phyloP scores from a whole-genome alignment of 2,797 vertebrate species.

The Heteromormyrus szaboi region DNA sequence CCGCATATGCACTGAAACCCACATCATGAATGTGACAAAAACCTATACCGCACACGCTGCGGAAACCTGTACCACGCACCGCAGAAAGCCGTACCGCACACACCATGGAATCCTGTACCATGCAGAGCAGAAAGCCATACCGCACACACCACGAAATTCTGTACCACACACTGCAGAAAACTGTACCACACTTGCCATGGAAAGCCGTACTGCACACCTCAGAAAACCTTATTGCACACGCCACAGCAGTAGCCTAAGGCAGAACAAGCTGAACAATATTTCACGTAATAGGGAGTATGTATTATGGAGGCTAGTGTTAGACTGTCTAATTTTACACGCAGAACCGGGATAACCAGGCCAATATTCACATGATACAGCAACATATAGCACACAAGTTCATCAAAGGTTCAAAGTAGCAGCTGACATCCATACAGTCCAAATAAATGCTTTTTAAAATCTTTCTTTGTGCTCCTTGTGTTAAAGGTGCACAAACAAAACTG shows the following conservation, averaged over 20 bases:
- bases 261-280: not conserved
- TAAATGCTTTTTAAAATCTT: not conserved
- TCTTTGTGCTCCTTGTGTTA: slow-evolving; percentile 26
- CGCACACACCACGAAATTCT: not conserved
- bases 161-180: not conserved
- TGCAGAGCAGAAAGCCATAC: not conserved
- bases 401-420: not conserved
- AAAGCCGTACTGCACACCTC: not conserved
- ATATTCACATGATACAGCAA: not conserved
- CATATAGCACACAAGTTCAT: not conserved
- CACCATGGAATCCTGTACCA: fast-evolving
- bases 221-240: not conserved
- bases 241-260: not conserved
- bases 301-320: not conserved
- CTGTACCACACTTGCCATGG: too few species aligned
- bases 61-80: not conserved
- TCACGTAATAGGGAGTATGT: not conserved
- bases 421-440: not conserved
- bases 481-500: slow-evolving; percentile 64
- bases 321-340: not conserved
- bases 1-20: too few species aligned
- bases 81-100: not conserved
- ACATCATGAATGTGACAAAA: not conserved
- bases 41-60: not conserved
- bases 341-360: not conserved